These are phyloP conservation scores for Lathamus discolor DNA, from an alignment of 2,113 vertebrate species.

Conservation along the genomic window DNA sequence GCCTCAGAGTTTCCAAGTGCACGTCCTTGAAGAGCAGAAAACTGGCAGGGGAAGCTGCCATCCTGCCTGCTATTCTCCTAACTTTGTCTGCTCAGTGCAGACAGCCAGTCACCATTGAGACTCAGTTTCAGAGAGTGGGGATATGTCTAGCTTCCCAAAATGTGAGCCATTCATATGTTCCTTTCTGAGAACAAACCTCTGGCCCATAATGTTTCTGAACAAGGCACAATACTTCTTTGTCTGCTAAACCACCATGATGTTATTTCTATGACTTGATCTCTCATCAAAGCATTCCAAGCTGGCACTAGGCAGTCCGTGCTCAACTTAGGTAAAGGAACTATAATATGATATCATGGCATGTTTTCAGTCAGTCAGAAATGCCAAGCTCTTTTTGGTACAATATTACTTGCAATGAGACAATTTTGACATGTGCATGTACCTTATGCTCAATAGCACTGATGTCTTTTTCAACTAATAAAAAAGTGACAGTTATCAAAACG, in stretches of 20 bases:
- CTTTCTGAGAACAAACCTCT: not conserved
- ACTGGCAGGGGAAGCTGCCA: not conserved
- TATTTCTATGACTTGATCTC: not conserved
- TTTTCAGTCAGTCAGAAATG: not conserved
- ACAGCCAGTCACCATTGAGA: not conserved
- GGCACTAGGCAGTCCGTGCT: not conserved
- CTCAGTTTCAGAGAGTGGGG: not conserved
- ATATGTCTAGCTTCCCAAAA: not conserved
- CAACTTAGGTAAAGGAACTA: not conserved
- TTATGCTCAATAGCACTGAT: not conserved
- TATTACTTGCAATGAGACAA: not conserved
- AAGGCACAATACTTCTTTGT: not conserved
- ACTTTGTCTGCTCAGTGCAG: not conserved
- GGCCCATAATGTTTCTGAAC: not conserved
- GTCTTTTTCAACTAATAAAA: not conserved
- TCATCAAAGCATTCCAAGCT: not conserved
- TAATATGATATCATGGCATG: not conserved
- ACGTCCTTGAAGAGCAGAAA: slow-evolving; percentile 15
- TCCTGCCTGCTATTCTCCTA: not conserved
- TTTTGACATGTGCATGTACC: not conserved
- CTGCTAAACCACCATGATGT: not conserved
- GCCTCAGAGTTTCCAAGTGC: slow-evolving; percentile 21
- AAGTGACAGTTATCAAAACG: not conserved
- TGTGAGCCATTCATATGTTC: not conserved
- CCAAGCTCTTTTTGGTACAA: not conserved